A percentile compares a stretch with the other conserved stretches of the same genome.
Evolutionary conservation across 2,888 invertebrate species (phyloP).

Genomic region (Miltochrista miniata): DNA sequence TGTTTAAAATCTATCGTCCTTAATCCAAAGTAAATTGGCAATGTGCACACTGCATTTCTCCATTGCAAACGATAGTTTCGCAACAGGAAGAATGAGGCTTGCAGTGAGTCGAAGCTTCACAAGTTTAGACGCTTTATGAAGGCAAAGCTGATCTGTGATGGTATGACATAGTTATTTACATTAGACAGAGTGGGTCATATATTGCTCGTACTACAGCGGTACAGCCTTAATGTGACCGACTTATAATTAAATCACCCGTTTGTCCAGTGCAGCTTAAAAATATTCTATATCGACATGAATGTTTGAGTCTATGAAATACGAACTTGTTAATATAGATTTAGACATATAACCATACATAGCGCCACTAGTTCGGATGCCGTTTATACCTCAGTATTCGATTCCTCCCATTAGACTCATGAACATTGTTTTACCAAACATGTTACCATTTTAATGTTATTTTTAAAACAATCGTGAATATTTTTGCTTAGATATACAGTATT

Average conservation of each 20-base stretch:
- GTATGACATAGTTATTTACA: constrained; percentile 76
- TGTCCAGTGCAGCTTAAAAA: constrained; percentile 53
- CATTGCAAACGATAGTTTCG: constrained; percentile 7
- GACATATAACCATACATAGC: constrained; percentile 24
- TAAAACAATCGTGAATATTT: constrained; percentile 43
- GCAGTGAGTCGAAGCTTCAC: constrained; percentile 55
- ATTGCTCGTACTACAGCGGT: constrained; percentile 44
- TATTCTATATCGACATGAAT: constrained; percentile 28
- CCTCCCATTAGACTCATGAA: constrained; percentile 52
- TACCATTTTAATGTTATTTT: constrained; percentile 59
- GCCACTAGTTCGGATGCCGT: constrained; percentile 43
- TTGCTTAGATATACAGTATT: constrained; percentile 59
- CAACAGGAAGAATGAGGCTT: constrained; percentile 15
- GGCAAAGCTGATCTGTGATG: constrained; percentile 81
- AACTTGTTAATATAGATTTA: constrained; percentile 8
- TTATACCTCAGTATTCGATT: constrained; percentile 48
- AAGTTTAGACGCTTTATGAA: constrained; percentile 59
- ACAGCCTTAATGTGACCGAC: constrained; percentile 48
- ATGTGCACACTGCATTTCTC: constrained; percentile 29
- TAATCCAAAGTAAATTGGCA: constrained; percentile 34
- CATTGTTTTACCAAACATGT: constrained; percentile 59
- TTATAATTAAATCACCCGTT: constrained; percentile 35
- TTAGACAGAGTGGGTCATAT: constrained; percentile 64
- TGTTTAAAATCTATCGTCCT: constrained; percentile 17
- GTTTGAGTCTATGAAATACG: constrained; percentile 18